Base-by-base conservation (phyloP, 2,113 vertebrate genomes). In the Eudorcas thomsonii region DNA sequence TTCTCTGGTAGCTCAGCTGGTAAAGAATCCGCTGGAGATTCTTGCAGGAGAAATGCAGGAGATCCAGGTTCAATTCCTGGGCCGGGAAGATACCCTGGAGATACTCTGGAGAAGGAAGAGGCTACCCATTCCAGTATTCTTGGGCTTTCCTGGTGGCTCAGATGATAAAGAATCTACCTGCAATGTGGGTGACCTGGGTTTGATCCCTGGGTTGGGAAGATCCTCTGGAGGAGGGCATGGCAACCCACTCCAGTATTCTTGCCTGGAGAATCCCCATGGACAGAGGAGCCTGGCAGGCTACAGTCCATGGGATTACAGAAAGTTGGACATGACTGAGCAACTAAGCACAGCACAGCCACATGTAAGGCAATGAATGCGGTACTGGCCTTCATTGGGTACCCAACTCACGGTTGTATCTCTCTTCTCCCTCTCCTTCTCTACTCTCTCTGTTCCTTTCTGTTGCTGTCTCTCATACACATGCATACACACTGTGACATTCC, bases 371-470 rank as follows among this genome's bases (percentile, higher is more conserved):
- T 81, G 94, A 90, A 81, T 57, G 25, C 17, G 52, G 50, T 81
- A 21, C 30, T 85, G 59, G 3, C 3, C 60, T 16, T 74, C 10
- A 8, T 3, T 86, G n/a, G 64, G 45, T 67, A 17, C 13, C 13
- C 7, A 50, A 45, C 15, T 13, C 60, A 30, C 1, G 4, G 19
- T 82, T 33, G n/a, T 81, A 4, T 43, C 1, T 57, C 28, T 55
- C 3, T 59, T 36, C 3, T 6, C 39, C 3, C 30, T 23, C 2
- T 10, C 36, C 0, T 19, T 26, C n/a, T 39, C 26, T 16, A 19
- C 4, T 2, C 21, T 48, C 33, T 43, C 21, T 77, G 39, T 77
- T 6, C 39, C 39, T 77, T 14, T 43, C 23, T 77, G 8, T 71
- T 39, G 33, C 67, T 54, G 3, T 67, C 11, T 48, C 2, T 28